Evolutionary conservation across 2,888 invertebrate genomes (phyloP).

Genomic region (Morpho deidamia): DNA sequence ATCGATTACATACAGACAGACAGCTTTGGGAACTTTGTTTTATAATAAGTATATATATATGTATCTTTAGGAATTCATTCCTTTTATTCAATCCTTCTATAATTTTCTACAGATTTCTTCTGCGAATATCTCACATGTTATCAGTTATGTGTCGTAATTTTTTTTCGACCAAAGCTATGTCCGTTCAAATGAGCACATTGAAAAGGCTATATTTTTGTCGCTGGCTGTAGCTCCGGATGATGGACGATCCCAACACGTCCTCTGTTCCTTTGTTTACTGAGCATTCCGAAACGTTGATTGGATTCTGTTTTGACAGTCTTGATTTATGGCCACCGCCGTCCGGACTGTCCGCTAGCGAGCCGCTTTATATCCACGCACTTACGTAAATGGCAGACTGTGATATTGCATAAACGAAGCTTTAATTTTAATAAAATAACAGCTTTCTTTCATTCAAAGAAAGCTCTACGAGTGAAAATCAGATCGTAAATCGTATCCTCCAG

Average conservation of each 20-base stretch:
- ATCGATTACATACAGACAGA: too few relatives aligned
- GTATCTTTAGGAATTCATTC: too few relatives aligned
- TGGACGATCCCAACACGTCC: slow-evolving; percentile 40
- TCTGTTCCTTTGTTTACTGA: slow-evolving; percentile 29
- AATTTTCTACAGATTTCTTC: too few relatives aligned
- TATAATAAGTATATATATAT: too few relatives aligned
- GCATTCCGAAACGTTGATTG: slow-evolving; percentile 45
- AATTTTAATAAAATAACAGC: neutral
- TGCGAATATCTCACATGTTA: too few relatives aligned
- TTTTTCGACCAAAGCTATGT: neutral
- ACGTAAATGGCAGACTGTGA: neutral
- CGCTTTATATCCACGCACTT: too few relatives aligned
- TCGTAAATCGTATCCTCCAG: too few relatives aligned
- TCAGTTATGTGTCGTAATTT: too few relatives aligned
- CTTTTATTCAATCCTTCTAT: too few relatives aligned
- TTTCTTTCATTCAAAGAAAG: neutral
- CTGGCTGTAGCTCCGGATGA: slow-evolving; percentile 28
- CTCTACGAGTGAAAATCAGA: too few relatives aligned
- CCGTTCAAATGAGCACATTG: neutral
- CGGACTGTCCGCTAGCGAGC: neutral
- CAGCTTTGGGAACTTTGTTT: too few relatives aligned
- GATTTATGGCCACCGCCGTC: slow-evolving; percentile 34
- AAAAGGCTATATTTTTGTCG: neutral
- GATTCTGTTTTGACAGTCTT: slow-evolving; percentile 49
- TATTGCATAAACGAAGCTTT: neutral